A percentile compares a stretch with the other conserved stretches of the same genome.
Conservation (phyloP, 2,113 vertebrate genomes). For the Sterna hirundo region DNA sequence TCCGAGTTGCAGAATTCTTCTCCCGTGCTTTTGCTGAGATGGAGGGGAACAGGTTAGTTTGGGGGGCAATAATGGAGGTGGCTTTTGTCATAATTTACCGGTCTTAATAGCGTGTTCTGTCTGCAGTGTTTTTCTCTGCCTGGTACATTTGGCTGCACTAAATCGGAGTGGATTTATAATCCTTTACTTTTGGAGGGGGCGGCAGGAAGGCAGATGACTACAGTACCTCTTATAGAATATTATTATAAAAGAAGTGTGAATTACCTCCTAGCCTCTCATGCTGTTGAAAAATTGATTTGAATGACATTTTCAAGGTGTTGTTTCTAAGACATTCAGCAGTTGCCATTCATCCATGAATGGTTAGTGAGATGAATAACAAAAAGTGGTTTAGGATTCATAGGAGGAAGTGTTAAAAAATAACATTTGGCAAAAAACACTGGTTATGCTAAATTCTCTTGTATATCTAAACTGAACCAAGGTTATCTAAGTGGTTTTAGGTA, state of each 20-base stretch:
- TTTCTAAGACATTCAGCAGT: conserved; percentile 51
- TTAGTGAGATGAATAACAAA: conserved; percentile 64
- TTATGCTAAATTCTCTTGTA: conserved; percentile 37
- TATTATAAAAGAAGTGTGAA: conserved; percentile 67
- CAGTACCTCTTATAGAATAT: conserved; percentile 61
- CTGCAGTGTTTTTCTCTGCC: conserved; percentile 27
- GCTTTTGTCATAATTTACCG: not conserved
- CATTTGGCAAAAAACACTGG: conserved; percentile 32
- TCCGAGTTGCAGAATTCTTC: not conserved
- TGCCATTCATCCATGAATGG: conserved; percentile 27
- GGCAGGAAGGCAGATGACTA: conserved; percentile 50
- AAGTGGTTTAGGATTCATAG: conserved; percentile 48
- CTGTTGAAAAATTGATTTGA: conserved; percentile 53
- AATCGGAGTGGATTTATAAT: conserved; percentile 51
- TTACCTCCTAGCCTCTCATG: conserved; percentile 52
- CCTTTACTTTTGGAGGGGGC: conserved; percentile 41
- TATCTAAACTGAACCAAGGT: conserved; percentile 39
- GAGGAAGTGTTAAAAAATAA: conserved; percentile 65
- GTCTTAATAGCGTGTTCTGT: not conserved
- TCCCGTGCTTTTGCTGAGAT: not conserved
- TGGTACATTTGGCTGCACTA: conserved; percentile 25
- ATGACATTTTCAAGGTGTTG: conserved; percentile 55
- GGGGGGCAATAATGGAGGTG: not conserved
- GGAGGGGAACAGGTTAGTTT: not conserved
- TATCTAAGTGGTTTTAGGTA: conserved; percentile 57